These are phyloP conservation scores for Thunnus maccoyii DNA, from an alignment of 2,113 vertebrate species.

Conservation along the genomic window DNA sequence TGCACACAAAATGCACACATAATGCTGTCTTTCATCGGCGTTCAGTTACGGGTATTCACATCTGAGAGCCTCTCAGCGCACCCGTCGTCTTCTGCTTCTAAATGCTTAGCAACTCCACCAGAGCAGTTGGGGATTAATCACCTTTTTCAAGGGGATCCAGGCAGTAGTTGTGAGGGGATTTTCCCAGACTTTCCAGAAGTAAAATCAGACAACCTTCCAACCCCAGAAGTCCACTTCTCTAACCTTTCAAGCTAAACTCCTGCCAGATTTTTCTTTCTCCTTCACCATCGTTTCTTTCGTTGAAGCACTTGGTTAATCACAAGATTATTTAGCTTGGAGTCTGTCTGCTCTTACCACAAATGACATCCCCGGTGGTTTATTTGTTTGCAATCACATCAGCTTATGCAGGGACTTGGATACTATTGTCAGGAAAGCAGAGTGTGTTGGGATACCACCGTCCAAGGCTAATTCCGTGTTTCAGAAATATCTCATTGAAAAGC, in stretches of 20 bases:
- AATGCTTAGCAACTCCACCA: neutral
- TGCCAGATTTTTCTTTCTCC: neutral
- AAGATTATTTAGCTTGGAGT: slow-evolving; percentile 1
- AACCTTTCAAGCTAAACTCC: slow-evolving; percentile 4
- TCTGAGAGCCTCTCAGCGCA: neutral
- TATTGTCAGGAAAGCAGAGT: slow-evolving; percentile 11
- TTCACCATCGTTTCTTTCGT: neutral
- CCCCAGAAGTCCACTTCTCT: neutral
- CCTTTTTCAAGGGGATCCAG: slow-evolving; percentile 29
- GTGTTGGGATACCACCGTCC: neutral
- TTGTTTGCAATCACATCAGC: slow-evolving; percentile 46
- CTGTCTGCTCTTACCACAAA: slow-evolving; percentile 5
- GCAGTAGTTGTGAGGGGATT: slow-evolving; percentile 6
- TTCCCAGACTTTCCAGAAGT: slow-evolving; percentile 30
- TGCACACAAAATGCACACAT: neutral
- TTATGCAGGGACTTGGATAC: slow-evolving; percentile 31
- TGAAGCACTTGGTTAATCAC: neutral
- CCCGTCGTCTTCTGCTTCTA: neutral
- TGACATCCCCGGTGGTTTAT: slow-evolving; percentile 37
- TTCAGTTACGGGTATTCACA: slow-evolving; percentile 7
- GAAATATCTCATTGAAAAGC: slow-evolving; percentile 32
- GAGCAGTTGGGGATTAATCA: slow-evolving; percentile 39
- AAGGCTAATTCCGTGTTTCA: neutral
- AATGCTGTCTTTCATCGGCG: neutral
- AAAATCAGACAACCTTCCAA: slow-evolving; percentile 34